Evolutionary conservation across 2,888 invertebrate species (phyloP).

Genomic region (Disparrhopalites patrizii): DNA sequence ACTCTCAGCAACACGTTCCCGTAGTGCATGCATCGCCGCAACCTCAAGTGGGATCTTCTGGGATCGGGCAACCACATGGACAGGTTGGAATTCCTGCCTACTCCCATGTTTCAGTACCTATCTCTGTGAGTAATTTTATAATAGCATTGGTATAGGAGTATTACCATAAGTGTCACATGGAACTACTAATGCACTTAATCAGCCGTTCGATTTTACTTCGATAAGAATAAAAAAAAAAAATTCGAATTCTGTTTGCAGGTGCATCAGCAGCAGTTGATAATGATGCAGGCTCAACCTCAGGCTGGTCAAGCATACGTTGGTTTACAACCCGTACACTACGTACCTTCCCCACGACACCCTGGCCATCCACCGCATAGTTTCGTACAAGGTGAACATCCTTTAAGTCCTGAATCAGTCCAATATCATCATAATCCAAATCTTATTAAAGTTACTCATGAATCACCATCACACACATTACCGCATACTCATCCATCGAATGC

Average conservation of each 20-base stretch:
- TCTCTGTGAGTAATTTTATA: constrained; percentile 24
- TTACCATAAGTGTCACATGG: too few relatives aligned
- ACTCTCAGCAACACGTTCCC: constrained; percentile 23
- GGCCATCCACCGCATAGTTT: constrained; percentile 19
- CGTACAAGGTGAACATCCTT: constrained; percentile 25
- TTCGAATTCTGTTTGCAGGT: constrained; percentile 4
- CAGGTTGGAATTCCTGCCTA: constrained; percentile 29
- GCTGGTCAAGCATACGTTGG: constrained; percentile 7
- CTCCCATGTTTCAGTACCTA: constrained; percentile 33
- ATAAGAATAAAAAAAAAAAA: too few relatives aligned
- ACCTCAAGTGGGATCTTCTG: constrained; percentile 11
- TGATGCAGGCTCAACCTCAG: constrained; percentile 28
- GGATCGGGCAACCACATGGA: constrained; percentile 22
- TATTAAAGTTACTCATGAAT: constrained; percentile 18
- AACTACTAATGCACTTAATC: too few relatives aligned
- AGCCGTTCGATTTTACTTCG: too few relatives aligned
- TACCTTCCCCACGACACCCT: constrained; percentile 18
- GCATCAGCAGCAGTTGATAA: constrained; percentile 20
- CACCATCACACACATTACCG: constrained; percentile 13
- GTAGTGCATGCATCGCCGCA: constrained; percentile 24
- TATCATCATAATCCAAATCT: constrained; percentile 24
- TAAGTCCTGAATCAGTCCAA: constrained; percentile 27
- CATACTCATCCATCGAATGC: constrained; percentile 21
- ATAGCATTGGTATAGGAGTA: too few relatives aligned
- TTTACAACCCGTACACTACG: constrained; percentile 21